Evolutionary conservation across 1,140 invertebrate genomes (phyloP).

Genomic region (Pseudomyrmex pallidus): DNA sequence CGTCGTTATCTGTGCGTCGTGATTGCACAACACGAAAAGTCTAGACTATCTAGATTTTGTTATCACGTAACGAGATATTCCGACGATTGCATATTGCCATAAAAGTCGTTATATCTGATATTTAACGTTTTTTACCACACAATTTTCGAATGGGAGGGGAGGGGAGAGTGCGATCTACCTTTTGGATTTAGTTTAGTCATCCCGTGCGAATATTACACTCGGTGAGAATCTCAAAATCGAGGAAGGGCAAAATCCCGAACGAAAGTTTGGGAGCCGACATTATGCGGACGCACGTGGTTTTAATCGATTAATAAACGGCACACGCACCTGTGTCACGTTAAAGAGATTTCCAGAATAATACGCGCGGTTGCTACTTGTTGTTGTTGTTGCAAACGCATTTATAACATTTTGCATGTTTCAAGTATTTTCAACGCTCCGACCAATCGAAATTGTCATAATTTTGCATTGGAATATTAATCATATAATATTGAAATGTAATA

Average conservation of each 20-base stretch:
- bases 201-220: constrained; percentile 1
- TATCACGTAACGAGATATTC: constrained; percentile 18
- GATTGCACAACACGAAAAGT: constrained; percentile 43
- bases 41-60: constrained; percentile 5
- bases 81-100: background rate
- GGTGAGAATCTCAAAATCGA: constrained; percentile 11
- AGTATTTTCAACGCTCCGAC: background rate
- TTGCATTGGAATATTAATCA: constrained; percentile 25
- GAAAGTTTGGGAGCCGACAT: constrained; percentile 36
- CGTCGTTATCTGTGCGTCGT: constrained; percentile 27
- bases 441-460: constrained; percentile 11
- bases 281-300: constrained; percentile 64
- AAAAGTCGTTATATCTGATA: background rate
- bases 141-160: too few relatives aligned
- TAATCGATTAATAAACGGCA: constrained; percentile 66
- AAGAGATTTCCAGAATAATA: constrained; percentile 37
- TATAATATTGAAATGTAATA: constrained; percentile 10
- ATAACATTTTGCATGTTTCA: background rate
- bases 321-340: constrained; percentile 49
- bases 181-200: background rate
- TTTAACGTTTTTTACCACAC: too few relatives aligned
- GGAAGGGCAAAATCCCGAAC: background rate
- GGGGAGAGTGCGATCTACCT: background rate
- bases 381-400: background rate
- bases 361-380: constrained; percentile 45